Percentiles rank a stretch among this genome's conserved stretches.
These are phyloP conservation scores for Cottus gobio DNA, from an alignment of 2,113 vertebrate species.

Conservation along the genomic window DNA sequence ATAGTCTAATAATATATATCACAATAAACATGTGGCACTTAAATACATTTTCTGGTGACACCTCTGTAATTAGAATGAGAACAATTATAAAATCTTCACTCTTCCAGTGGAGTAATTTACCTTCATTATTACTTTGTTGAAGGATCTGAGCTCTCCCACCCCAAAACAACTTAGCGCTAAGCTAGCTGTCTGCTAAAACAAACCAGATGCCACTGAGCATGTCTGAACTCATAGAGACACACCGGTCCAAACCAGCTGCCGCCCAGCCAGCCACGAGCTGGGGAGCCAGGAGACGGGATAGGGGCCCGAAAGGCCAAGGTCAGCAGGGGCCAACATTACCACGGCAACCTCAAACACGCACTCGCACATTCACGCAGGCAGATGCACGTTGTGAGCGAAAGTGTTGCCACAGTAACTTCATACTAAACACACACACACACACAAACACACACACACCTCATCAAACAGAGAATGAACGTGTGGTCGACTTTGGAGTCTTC, in stretches of 20 bases:
- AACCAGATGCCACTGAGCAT: slow-evolving; percentile 43
- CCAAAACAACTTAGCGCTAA: slow-evolving; percentile 37
- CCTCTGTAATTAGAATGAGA: neutral
- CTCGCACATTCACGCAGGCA: slow-evolving; percentile 39
- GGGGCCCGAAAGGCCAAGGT: slow-evolving; percentile 65
- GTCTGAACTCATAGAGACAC: slow-evolving; percentile 72
- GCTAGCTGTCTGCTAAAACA: slow-evolving; percentile 51
- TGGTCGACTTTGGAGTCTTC: slow-evolving; percentile 18
- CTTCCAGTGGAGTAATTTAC: neutral
- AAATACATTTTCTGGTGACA: neutral
- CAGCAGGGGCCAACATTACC: slow-evolving; percentile 49
- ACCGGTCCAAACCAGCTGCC: slow-evolving; percentile 80
- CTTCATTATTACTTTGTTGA: neutral
- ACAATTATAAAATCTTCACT: neutral
- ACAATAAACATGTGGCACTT: neutral
- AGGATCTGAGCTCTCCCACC: neutral
- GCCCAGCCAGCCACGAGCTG: slow-evolving; percentile 39
- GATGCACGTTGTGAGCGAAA: slow-evolving; percentile 38
- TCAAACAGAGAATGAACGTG: neutral
- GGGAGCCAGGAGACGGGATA: slow-evolving; percentile 70
- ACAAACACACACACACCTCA: slow-evolving; percentile 27
- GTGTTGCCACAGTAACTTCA: slow-evolving; percentile 50
- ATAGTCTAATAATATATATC: neutral
- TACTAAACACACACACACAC: slow-evolving; percentile 30
- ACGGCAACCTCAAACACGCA: slow-evolving; percentile 48